phyloP scores from a whole-genome alignment of 2,888 invertebrate species.

The Sicus ferrugineus region DNA sequence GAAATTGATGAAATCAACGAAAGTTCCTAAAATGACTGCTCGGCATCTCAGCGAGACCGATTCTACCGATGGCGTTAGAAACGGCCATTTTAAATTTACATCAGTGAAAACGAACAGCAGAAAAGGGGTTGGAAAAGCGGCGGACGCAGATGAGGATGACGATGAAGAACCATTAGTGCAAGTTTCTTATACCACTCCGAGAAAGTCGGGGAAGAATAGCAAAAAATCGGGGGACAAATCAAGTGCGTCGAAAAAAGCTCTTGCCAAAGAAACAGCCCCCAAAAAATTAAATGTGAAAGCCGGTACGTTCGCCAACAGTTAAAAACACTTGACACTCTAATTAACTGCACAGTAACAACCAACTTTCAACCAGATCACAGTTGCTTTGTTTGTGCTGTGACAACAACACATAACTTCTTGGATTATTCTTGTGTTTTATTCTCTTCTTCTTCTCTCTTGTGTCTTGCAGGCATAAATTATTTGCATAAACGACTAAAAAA shows the following conservation, averaged over 20 bases:
- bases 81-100: slow-evolving; percentile 54
- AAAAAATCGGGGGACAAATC: no score
- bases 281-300: slow-evolving; percentile 67
- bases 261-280: slow-evolving; percentile 61
- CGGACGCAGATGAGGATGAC: slow-evolving; percentile 46
- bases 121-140: slow-evolving; percentile 40
- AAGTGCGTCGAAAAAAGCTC: slow-evolving; percentile 63
- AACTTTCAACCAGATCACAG: neutral
- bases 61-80: slow-evolving; percentile 40
- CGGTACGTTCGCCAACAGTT: slow-evolving; percentile 76
- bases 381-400: neutral
- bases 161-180: slow-evolving; percentile 57
- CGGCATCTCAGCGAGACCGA: slow-evolving; percentile 58
- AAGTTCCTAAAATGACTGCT: slow-evolving; percentile 79
- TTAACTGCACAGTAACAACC: neutral
- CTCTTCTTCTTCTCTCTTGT: slow-evolving; percentile 59
- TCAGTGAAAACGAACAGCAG: slow-evolving; percentile 39
- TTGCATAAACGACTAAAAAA: slow-evolving; percentile 65
- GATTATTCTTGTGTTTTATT: slow-evolving; percentile 53
- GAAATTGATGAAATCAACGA: slow-evolving; percentile 80
- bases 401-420: slow-evolving; percentile 42
- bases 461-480: slow-evolving; percentile 65
- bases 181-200: slow-evolving; percentile 59
- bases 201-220: slow-evolving; percentile 42
- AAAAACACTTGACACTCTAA: neutral